These are phyloP conservation scores for Gadopsis bispinosus DNA, from an alignment of 2,797 vertebrate species.

Conservation along the genomic window DNA sequence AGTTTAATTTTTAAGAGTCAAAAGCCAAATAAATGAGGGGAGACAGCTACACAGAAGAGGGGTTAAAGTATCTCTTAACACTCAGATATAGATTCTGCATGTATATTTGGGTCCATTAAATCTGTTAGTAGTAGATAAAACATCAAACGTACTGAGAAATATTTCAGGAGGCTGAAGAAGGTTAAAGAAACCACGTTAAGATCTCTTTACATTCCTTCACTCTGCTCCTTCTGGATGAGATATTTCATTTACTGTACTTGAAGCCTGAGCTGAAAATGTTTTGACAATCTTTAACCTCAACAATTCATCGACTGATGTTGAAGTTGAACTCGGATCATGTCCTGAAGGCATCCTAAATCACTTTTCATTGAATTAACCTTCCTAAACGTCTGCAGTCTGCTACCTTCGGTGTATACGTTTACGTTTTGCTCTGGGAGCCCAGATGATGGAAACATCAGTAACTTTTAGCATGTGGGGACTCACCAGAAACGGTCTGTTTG, in stretches of 20 bases:
- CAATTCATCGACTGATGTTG: neutral
- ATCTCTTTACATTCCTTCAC: conserved; percentile 17
- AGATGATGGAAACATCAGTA: conserved; percentile 52
- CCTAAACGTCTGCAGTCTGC: conserved; percentile 58
- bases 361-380: conserved; percentile 66
- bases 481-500: conserved; percentile 41
- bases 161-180: neutral
- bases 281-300: conserved; percentile 62
- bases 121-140: neutral
- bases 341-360: conserved; percentile 46
- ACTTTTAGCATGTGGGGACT: conserved; percentile 54
- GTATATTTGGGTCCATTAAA: neutral
- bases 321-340: conserved; percentile 30
- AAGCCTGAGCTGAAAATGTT: conserved; percentile 48
- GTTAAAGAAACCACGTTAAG: neutral
- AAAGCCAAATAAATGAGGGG: neutral
- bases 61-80: neutral
- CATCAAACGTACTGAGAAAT: neutral
- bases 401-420: conserved; percentile 22
- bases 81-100: neutral
- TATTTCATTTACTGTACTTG: conserved; percentile 49
- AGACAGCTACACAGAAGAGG: neutral
- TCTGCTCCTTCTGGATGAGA: conserved; percentile 14
- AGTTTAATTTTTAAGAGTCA: neutral
- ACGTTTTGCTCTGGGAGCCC: conserved; percentile 32